Percentiles rank a stretch among this genome's conserved stretches.
phyloP scores from a whole-genome alignment of 53 echinoderm and acorn worm species.

The Pentamera pediparva region DNA sequence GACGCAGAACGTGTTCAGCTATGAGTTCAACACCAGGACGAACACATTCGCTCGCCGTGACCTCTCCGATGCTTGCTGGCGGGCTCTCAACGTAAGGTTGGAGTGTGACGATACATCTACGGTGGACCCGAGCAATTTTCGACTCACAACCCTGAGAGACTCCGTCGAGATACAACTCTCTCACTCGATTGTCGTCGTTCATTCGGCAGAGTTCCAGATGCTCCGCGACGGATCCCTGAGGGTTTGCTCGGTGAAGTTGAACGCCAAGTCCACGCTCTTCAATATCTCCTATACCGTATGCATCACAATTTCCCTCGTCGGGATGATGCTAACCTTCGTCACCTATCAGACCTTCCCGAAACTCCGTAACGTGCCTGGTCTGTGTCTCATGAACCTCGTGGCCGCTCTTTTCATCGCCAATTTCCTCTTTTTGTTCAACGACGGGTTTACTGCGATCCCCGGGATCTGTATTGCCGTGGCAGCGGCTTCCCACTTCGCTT shows the following conservation, averaged over 20 bases:
- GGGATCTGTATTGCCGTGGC: slow-evolving; percentile 27
- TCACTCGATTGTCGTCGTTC: slow-evolving; percentile 1
- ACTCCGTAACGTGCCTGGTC: slow-evolving; percentile 60
- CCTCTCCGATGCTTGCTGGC: slow-evolving; percentile 11
- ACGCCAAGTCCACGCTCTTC: neutral
- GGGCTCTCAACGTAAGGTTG: neutral
- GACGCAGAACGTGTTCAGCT: slow-evolving; percentile 1
- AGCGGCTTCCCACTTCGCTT: slow-evolving; percentile 41
- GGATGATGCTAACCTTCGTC: slow-evolving; percentile 42
- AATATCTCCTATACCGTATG: slow-evolving; percentile 28
- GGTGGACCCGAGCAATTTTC: slow-evolving; percentile 1
- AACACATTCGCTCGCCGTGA: neutral
- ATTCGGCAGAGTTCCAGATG: slow-evolving; percentile 22
- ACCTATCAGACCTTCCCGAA: slow-evolving; percentile 46
- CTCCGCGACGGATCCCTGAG: slow-evolving; percentile 34
- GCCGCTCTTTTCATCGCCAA: slow-evolving; percentile 54
- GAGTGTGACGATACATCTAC: neutral
- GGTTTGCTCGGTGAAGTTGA: slow-evolving; percentile 1
- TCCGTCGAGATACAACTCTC: neutral
- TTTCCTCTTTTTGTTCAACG: slow-evolving; percentile 39
- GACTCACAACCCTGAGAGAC: neutral
- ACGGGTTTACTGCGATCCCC: neutral
- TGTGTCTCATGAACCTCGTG: slow-evolving; percentile 62
- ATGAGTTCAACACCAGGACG: neutral
- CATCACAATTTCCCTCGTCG: slow-evolving; percentile 41